Conservation (phyloP, 2,113 vertebrate species). For the Halichoerus grypus region DNA sequence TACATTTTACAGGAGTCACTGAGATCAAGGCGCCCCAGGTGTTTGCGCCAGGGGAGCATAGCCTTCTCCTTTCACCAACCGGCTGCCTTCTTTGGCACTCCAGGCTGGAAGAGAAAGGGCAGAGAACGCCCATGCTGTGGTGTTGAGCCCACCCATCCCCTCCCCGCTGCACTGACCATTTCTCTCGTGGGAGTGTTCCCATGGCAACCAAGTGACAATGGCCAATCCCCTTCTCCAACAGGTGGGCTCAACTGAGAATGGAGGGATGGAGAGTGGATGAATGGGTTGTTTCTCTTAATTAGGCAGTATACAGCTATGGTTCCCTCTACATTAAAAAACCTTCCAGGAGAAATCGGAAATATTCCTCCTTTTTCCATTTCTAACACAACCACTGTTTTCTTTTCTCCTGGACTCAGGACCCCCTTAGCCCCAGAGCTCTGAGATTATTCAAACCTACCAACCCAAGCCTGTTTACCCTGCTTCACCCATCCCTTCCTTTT, state of each 20-base stretch:
- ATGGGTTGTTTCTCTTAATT: background rate
- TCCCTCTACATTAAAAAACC: background rate
- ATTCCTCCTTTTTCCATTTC: background rate
- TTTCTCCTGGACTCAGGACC: background rate
- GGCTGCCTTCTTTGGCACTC: background rate
- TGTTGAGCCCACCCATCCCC: background rate
- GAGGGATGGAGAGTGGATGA: background rate
- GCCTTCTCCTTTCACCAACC: accelerated
- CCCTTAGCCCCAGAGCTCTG: background rate
- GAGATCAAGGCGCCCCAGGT: background rate
- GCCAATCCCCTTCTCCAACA: constrained; percentile 39
- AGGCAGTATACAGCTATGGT: background rate
- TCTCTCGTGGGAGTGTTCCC: background rate
- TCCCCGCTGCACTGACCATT: background rate
- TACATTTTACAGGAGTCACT: background rate
- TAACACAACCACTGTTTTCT: background rate
- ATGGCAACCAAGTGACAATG: constrained; percentile 17
- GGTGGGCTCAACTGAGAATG: background rate
- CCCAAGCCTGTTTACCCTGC: background rate
- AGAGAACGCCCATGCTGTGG: background rate
- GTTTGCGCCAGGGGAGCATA: background rate
- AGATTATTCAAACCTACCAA: background rate
- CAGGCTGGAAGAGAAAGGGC: background rate
- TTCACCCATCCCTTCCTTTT: background rate
- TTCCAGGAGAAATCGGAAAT: background rate